A percentile compares a stretch with the other conserved stretches of the same genome.
Conservation (phyloP, 2,113 vertebrate genomes). For the Tursiops truncatus region DNA sequence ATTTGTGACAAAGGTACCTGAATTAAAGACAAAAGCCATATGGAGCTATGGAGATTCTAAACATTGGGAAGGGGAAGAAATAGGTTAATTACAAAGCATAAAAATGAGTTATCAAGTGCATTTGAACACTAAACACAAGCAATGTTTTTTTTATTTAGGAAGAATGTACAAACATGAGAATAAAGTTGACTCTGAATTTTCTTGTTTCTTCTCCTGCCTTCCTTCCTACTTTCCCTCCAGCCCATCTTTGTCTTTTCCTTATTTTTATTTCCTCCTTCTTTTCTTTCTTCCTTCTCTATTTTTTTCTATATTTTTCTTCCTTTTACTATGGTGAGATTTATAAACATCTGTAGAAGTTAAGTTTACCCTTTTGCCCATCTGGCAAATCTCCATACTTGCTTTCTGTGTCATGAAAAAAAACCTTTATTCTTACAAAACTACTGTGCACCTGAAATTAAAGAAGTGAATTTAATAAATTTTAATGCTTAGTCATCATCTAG, state of each 20-base stretch:
- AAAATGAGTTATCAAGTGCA: background rate
- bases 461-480: background rate
- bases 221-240: background rate
- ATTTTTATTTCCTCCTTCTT: background rate
- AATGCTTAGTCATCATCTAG: background rate
- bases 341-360: background rate
- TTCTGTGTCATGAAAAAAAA: background rate
- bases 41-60: background rate
- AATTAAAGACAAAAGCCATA: background rate
- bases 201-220: background rate
- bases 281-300: no score
- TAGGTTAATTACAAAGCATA: background rate
- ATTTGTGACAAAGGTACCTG: background rate
- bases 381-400: background rate
- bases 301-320: background rate
- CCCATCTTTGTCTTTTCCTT: fast-evolving
- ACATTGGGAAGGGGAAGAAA: background rate
- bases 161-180: background rate
- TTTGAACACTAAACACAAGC: background rate
- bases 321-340: background rate
- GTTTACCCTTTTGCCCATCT: background rate
- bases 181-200: background rate
- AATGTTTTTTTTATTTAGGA: background rate
- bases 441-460: background rate
- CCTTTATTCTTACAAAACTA: background rate